Evolutionary conservation across 1,140 invertebrate species (phyloP), one percentile per base, ranked within the genome.

Genomic region (Solenopsis invicta): DNA sequence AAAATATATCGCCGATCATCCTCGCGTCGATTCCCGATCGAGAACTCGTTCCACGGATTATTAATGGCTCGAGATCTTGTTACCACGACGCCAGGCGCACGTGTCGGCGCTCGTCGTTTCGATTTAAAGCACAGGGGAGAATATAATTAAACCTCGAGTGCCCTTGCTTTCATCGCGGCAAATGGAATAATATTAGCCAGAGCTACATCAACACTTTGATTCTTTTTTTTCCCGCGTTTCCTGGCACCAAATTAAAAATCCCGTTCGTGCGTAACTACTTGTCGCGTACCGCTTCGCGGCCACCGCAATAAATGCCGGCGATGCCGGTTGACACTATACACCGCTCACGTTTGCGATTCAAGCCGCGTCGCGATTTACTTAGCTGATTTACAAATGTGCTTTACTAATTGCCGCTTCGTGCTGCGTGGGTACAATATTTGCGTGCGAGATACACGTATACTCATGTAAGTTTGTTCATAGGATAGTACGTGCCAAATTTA

Each of bases 1-100:
- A 75, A 50, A 48, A 37, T n/a, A n/a, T n/a, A 75, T 62, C 50
- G 9, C 37, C n/a, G 21, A 62, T 84, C 66, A 37, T 45, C 41
- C 59, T n/a, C 45, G 34, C 9, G 41, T 82, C 37, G n/a, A 71
- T 75, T 71, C 5, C 5, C 67, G 72, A 75, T 56, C 24, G 59
- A 66, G 37, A 66, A 64, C 64, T 76, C 24, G 62, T 75, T 89
- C 34, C 34, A 24, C 16, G 24, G 24, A 48, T 88, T 86, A 90
- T 88, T 76, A 87, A 90, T 86, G 62, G 54, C n/a, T 16, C 21
- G 54, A 62, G 85, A 78, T 89, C 85, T 86, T 62, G 86, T 86
- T 71, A 67, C 12, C 10, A 16, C 72, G 34, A 74, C 45, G 37
- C 6, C 52, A 41, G 50, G 54, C n/a, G 16, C 45, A 85, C 50